Evolutionary conservation across 2,797 vertebrate species (phyloP).

Genomic region (Typhlichthys subterraneus): DNA sequence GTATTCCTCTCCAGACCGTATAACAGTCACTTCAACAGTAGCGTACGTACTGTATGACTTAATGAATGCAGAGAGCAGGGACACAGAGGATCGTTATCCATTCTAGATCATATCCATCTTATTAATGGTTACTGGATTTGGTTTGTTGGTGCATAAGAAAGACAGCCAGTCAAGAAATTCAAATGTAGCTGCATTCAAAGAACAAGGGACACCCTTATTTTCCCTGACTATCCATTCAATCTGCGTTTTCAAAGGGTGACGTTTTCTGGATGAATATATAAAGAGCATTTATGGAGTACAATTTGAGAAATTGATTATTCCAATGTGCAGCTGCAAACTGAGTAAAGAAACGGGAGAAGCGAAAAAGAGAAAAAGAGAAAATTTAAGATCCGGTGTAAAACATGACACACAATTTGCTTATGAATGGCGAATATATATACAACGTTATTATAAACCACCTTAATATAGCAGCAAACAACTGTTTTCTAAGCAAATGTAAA

Average conservation of each 20-base stretch:
- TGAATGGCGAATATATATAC: no score
- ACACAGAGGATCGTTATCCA: conserved; percentile 48
- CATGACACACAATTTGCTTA: neutral
- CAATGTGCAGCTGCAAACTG: conserved; percentile 45
- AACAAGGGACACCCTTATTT: conserved; percentile 43
- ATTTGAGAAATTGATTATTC: conserved; percentile 42
- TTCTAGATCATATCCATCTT: neutral
- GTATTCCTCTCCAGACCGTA: conserved; percentile 36
- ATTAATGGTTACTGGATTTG: conserved; percentile 45
- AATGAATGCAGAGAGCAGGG: neutral
- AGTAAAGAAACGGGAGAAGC: neutral
- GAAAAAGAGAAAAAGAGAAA: neutral
- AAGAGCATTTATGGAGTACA: conserved; percentile 38
- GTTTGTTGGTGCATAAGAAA: conserved; percentile 45
- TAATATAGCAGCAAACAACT: no score
- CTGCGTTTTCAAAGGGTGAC: conserved; percentile 23
- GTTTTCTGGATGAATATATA: conserved; percentile 36
- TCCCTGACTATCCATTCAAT: conserved; percentile 35
- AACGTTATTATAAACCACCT: no score
- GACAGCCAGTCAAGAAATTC: conserved; percentile 26
- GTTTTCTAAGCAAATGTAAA: no score
- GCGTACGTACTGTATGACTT: no score
- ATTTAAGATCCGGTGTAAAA: neutral
- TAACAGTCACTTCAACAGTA: conserved; percentile 26
- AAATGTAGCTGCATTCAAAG: conserved; percentile 33